phyloP scores from a whole-genome alignment of 2,888 invertebrate species.

The Sylvicola cinctus region DNA sequence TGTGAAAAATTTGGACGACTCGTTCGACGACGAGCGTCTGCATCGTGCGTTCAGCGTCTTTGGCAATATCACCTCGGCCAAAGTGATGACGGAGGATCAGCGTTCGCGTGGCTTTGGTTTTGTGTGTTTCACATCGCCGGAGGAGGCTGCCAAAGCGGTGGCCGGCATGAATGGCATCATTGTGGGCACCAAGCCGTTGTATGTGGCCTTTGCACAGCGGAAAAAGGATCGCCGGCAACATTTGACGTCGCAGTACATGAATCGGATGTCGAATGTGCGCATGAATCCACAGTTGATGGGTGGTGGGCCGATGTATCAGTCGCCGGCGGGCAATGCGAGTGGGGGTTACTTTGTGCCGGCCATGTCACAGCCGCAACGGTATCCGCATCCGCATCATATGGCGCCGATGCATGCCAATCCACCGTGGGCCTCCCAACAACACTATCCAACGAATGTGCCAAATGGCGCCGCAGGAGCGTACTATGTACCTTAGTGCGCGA shows the following conservation, averaged over 20 bases:
- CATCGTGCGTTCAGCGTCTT: slow-evolving; percentile 81
- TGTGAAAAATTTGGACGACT: slow-evolving; percentile 90
- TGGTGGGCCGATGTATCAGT: slow-evolving; percentile 43
- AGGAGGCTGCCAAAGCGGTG: slow-evolving; percentile 92
- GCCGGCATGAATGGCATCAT: slow-evolving; percentile 95
- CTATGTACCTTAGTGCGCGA: too few species aligned
- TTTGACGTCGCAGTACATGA: slow-evolving; percentile 87
- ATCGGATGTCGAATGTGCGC: slow-evolving; percentile 72
- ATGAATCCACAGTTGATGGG: slow-evolving; percentile 73
- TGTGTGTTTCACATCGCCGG: slow-evolving; percentile 91
- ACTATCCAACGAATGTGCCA: slow-evolving; percentile 12
- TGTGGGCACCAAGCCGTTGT: slow-evolving; percentile 80
- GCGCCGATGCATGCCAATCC: slow-evolving; percentile 75
- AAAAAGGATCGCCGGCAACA: slow-evolving; percentile 94
- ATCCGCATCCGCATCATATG: slow-evolving; percentile 74
- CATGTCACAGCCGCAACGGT: slow-evolving; percentile 62
- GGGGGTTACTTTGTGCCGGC: slow-evolving; percentile 74
- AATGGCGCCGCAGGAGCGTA: too few species aligned
- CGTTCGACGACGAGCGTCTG: slow-evolving; percentile 82
- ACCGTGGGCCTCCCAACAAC: slow-evolving; percentile 72
- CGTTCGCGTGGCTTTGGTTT: slow-evolving; percentile 88
- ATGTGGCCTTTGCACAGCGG: slow-evolving; percentile 88
- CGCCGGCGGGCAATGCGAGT: slow-evolving; percentile 43
- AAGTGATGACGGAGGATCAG: slow-evolving; percentile 79
- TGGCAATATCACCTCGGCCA: slow-evolving; percentile 89